Base-by-base conservation (phyloP, 1,140 invertebrate genomes). In the Arion vulgaris region DNA sequence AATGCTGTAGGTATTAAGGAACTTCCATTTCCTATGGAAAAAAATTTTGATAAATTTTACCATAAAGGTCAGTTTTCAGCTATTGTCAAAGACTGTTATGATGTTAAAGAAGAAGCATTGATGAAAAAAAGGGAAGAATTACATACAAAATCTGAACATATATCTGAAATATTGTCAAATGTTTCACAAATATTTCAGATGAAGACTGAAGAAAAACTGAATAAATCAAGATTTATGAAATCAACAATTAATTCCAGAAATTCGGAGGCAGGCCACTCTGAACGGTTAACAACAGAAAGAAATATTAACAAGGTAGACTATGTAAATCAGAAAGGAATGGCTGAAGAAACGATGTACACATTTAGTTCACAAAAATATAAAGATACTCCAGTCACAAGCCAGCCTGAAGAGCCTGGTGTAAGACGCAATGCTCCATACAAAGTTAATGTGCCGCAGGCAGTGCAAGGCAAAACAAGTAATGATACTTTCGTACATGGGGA, bases 51-150 rank as follows among this genome's bases (percentile, higher is more conserved):
- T 28, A 68, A 17, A 15, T 36, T 79, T 34, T 38, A 79, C 53
- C 32, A 41, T 4, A 76, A 28, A 79, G 74, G 74, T 23, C 13
- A 9, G 15, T 76, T 76, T 53, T 76, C 74, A 32, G 49, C 19
- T 28, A 49, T 76, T 57, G 74, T 76, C 36, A 76, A 36, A 53
- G 74, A 76, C 36, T 76, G 74, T 53, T 76, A 57, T 72, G 71
- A 72, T 41, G 28, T 11, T 41, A 72, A 72, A 72, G 38, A 41
- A n/a, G 45, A 72, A 23, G 36, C 23, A 41, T 28, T 32, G 28
- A 45, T 23, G 5, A 26, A 72, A 72, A n/a, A 9, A 13, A 71
- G 39, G 38, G 39, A 41, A 28, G 38, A 72, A 39, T 39, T 72
- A 11, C 1, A 19, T 11, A 26, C 9, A 19, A 72, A 72, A 72